Evolutionary conservation across 2,113 vertebrate genomes (phyloP), one percentile per base, ranked within the genome.

Genomic region (Galeopterus variegatus): DNA sequence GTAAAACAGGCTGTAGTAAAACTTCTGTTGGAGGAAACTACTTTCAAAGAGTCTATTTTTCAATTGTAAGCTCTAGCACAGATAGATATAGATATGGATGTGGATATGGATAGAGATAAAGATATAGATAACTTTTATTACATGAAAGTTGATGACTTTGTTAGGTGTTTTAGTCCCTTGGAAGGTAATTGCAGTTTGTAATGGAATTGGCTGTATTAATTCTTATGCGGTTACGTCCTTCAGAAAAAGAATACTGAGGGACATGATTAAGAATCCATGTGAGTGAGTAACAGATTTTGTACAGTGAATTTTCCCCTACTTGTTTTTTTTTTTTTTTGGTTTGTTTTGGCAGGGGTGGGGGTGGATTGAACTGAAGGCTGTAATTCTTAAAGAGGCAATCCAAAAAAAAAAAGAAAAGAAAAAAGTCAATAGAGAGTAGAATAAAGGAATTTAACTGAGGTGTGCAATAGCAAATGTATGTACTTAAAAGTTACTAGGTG

Each of bases 21-120:
- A 75, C 50, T 86, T 14, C 52, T 86, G 58, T 33, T 86, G 52
- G 18, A 72, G 70, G 77, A 87, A 75, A 81, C n/a, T 65, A 67
- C 54, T 86, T 94, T 96, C 72, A 48, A 76, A 96, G 52, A 92
- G 11, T 75, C 50, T 48, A 1, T 31, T 84, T 94, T 92, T 87
- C 13, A 90, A 0, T 85, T 88, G 76, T 69, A 28, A 88, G 13
- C 72, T 62, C 77, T 50, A 54, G 60, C 18, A 81, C 21, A 48
- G 60, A 26, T 75, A 56, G 48, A 26, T 45, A 13, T 36, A 84
- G 21, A 50, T 28, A 50, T n/a, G 52, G 26, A 52, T 33, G 6
- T 52, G 41, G 48, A 26, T 45, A 13, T 36, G 75, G 21, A 50
- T 28, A 50, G 17, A 76, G 26, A 52, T 33, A 9, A 31, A 50